phyloP scores from a whole-genome alignment of 2,113 vertebrate species.

The Ageneiosus marmoratus region DNA sequence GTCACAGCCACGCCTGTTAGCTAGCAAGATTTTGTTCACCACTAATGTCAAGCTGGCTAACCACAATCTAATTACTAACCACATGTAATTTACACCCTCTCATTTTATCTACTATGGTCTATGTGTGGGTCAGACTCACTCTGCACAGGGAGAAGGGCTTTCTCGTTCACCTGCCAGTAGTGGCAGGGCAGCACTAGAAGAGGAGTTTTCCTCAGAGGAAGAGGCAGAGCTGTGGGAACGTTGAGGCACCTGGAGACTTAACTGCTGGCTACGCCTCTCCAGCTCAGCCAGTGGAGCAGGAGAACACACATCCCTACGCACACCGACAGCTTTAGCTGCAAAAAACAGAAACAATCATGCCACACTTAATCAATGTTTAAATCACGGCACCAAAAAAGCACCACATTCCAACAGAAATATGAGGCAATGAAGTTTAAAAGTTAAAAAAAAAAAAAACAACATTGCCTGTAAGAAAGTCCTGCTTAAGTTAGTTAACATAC shows the following conservation, averaged over 20 bases:
- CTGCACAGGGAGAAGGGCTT: constrained; percentile 81
- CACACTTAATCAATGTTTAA: background rate
- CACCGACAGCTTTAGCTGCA: constrained; percentile 75
- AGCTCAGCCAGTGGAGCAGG: constrained; percentile 70
- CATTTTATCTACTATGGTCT: background rate
- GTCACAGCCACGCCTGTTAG: background rate
- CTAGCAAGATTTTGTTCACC: background rate
- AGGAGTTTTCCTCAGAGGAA: constrained; percentile 91
- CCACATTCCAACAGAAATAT: background rate
- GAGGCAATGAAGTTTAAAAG: background rate
- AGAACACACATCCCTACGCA: constrained; percentile 81
- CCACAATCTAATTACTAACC: background rate
- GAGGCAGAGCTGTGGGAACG: constrained; percentile 92
- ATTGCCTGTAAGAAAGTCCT: background rate
- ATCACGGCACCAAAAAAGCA: background rate
- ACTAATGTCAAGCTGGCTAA: background rate
- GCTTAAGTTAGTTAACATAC: constrained; percentile 65
- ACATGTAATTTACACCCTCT: too few relatives aligned
- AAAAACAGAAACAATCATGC: background rate
- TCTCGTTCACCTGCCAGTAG: constrained; percentile 87
- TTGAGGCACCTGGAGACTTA: constrained; percentile 88
- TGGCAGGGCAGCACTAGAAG: constrained; percentile 90
- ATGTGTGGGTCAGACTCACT: constrained; percentile 71
- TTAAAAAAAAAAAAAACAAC: background rate
- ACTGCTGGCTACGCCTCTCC: constrained; percentile 83